These are phyloP conservation scores for Tholera decimalis DNA, from an alignment of 2,888 invertebrate species.

Conservation along the genomic window DNA sequence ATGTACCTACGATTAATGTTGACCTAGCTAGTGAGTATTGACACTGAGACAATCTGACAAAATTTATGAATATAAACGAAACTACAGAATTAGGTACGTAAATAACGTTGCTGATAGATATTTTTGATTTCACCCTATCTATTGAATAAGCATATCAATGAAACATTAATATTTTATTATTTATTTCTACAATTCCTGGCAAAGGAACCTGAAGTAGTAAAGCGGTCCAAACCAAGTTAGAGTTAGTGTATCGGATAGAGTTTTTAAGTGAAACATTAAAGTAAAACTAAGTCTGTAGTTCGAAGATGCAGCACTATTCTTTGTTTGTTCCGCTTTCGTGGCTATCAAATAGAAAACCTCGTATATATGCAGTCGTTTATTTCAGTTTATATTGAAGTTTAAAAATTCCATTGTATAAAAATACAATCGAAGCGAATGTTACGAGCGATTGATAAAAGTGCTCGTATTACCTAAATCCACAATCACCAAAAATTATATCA, in stretches of 20 bases:
- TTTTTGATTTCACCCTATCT: too few species aligned
- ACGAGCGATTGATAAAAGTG: too few species aligned
- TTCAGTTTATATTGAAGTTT: conserved; percentile 2
- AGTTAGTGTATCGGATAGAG: conserved; percentile 12
- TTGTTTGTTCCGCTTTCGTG: conserved; percentile 24
- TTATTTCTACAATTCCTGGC: conserved; percentile 7
- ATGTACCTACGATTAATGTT: background rate
- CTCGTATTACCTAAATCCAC: too few species aligned
- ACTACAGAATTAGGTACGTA: background rate
- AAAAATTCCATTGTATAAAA: background rate
- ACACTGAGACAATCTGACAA: background rate
- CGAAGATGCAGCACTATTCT: conserved; percentile 21
- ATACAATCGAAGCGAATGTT: background rate
- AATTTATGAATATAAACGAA: background rate
- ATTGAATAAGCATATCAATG: background rate
- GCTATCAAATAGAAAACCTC: background rate
- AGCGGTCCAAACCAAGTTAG: background rate
- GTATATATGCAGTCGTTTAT: background rate
- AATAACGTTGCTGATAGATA: background rate
- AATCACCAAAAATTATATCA: background rate
- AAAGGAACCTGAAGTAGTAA: conserved; percentile 3
- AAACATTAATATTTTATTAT: conserved; percentile 8
- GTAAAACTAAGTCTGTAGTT: conserved; percentile 5
- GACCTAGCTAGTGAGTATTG: too few species aligned
- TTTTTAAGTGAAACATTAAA: conserved; percentile 27